Evolutionary conservation across 2,797 vertebrate species (phyloP), one percentile per base, ranked within the genome.

Genomic region (Pseudomugil gertrudae): DNA sequence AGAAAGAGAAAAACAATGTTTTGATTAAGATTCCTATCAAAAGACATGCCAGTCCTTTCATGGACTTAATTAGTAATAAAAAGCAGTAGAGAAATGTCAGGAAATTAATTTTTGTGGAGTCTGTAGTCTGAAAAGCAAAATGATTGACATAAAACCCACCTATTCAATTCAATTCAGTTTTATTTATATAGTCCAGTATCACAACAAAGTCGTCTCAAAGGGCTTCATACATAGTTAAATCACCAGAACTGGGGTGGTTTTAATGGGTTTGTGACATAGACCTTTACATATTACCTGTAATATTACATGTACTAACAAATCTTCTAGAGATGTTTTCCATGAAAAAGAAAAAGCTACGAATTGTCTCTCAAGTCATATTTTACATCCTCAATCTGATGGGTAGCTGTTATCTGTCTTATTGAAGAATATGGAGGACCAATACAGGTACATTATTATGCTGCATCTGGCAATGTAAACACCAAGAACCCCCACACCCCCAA

Each of bases 131-230:
- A 92, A 90, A 86, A 24, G 72, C 74, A 52, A 72, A 60, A 77
- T 90, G 86, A 92, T 87, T 92, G 90, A 90, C 87, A 89, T 68
- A 80, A 78, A 69, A 69, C 72, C 71, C 78, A 81, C 84, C 6
- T 30, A n/a, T n/a, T n/a, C n/a, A n/a, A n/a, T n/a, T n/a, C n/a
- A n/a, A n/a, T n/a, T n/a, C n/a, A n/a, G n/a, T n/a, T n/a, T n/a
- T n/a, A n/a, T n/a, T n/a, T n/a, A n/a, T n/a, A n/a, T n/a, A n/a
- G n/a, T n/a, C n/a, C n/a, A n/a, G n/a, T n/a, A n/a, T n/a, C n/a
- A n/a, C n/a, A n/a, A n/a, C n/a, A n/a, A n/a, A n/a, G n/a, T n/a
- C n/a, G n/a, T n/a, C n/a, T n/a, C n/a, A n/a, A n/a, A n/a, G n/a
- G n/a, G n/a, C n/a, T n/a, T n/a, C n/a, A n/a, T n/a, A n/a, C n/a